Percentiles rank a stretch among this genome's conserved stretches.
Conservation (phyloP, 2,797 vertebrate species). For the Margarornis squamiger region DNA sequence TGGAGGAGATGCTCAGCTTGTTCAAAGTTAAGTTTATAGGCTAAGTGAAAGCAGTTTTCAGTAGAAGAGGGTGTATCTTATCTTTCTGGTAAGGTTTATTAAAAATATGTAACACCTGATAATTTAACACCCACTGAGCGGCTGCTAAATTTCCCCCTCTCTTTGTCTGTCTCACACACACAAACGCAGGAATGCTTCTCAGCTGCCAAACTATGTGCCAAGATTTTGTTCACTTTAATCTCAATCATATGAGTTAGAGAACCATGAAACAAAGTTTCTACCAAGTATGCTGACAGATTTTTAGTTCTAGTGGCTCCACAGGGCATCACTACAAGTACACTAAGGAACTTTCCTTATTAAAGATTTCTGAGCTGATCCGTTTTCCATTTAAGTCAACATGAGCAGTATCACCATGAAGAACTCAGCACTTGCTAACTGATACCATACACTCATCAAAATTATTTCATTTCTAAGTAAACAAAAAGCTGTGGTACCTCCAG, state of each 20-base stretch:
- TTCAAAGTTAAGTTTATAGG: not conserved
- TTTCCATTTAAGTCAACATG: slow-evolving; percentile 51
- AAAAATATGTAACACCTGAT: slow-evolving; percentile 63
- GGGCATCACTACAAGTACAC: not conserved
- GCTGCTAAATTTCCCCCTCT: slow-evolving; percentile 24
- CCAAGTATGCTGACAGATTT: slow-evolving; percentile 50
- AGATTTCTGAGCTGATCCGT: slow-evolving; percentile 18
- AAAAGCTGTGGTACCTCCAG: slow-evolving; percentile 43
- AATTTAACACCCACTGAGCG: slow-evolving; percentile 16
- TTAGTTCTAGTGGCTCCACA: slow-evolving; percentile 33
- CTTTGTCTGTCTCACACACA: not conserved
- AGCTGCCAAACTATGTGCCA: slow-evolving; percentile 53
- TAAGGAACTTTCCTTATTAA: slow-evolving; percentile 35
- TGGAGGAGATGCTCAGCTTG: not conserved
- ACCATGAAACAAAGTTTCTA: slow-evolving; percentile 54
- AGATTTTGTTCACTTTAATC: slow-evolving; percentile 63
- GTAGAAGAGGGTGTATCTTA: slow-evolving; percentile 10
- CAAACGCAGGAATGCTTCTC: slow-evolving; percentile 31
- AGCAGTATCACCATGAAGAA: slow-evolving; percentile 36
- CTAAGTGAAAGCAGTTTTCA: not conserved
- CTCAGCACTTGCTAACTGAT: slow-evolving; percentile 56
- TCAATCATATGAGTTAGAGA: slow-evolving; percentile 53
- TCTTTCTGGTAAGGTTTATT: slow-evolving; percentile 26
- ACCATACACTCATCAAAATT: slow-evolving; percentile 12
- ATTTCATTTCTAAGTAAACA: slow-evolving; percentile 33